Conservation (phyloP, 2,113 vertebrate genomes). For the Oplegnathus fasciatus region DNA sequence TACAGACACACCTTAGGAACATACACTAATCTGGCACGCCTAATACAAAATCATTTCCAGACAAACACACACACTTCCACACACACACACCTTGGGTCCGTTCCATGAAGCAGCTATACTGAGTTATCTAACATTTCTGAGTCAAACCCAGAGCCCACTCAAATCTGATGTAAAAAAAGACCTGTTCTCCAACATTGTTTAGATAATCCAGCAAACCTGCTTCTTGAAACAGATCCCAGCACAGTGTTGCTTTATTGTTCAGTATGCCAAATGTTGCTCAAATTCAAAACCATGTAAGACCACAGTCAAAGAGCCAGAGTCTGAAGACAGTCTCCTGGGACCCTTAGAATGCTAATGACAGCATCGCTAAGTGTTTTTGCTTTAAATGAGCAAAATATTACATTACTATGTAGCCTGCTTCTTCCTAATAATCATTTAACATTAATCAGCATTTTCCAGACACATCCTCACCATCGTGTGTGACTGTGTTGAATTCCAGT, state of each 20-base stretch:
- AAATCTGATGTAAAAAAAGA: constrained; percentile 17
- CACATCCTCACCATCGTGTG: neutral
- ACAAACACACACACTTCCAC: constrained; percentile 41
- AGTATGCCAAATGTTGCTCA: neutral
- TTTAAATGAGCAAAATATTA: neutral
- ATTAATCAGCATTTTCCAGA: constrained; percentile 39
- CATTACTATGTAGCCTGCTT: neutral
- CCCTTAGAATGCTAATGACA: neutral
- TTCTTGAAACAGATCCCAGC: neutral
- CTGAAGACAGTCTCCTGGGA: neutral
- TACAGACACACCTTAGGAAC: constrained; percentile 62
- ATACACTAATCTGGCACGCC: constrained; percentile 66
- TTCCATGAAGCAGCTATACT: neutral
- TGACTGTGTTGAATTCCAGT: constrained; percentile 47
- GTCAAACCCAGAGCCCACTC: neutral
- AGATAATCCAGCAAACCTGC: constrained; percentile 1
- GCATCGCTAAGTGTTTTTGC: neutral
- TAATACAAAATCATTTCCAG: constrained; percentile 48
- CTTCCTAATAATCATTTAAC: constrained; percentile 14
- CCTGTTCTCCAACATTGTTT: neutral
- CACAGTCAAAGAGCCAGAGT: neutral
- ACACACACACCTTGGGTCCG: constrained; percentile 30
- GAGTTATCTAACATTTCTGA: neutral
- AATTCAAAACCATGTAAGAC: neutral
- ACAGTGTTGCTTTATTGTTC: neutral